A percentile compares a stretch with the other conserved stretches of the same genome.
Evolutionary conservation across 2,797 vertebrate species (phyloP).

Genomic region (Leucoraja ocellata): DNA sequence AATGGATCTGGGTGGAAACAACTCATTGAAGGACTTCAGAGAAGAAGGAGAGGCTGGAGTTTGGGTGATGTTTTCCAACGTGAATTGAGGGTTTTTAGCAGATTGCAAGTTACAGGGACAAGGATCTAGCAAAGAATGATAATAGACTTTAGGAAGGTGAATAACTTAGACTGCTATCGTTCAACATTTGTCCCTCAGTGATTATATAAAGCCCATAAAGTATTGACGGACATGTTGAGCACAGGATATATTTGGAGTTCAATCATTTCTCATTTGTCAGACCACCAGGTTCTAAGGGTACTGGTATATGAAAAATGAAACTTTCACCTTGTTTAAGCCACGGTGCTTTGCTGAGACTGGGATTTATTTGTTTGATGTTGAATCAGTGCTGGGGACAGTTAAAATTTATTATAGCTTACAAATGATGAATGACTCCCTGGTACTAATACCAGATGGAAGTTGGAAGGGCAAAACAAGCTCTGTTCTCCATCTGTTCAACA

Average conservation of each 20-base stretch:
- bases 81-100: not conserved
- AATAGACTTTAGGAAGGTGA: not conserved
- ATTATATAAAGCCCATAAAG: constrained; percentile 12
- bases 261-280: constrained; percentile 20
- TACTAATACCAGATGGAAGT: constrained; percentile 35
- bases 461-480: constrained; percentile 19
- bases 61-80: not conserved
- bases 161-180: not conserved
- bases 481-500: constrained; percentile 37
- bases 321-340: constrained; percentile 34
- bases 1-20: not conserved
- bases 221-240: too few relatives aligned
- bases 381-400: constrained; percentile 31
- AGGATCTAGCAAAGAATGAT: not conserved
- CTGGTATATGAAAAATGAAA: constrained; percentile 15
- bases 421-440: constrained; percentile 20
- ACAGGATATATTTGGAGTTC: not conserved
- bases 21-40: not conserved
- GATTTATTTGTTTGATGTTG: constrained; percentile 36
- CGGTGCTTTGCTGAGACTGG: constrained; percentile 23
- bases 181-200: not conserved
- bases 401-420: constrained; percentile 36
- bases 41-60: not conserved
- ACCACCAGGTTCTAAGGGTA: constrained; percentile 24
- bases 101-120: too few relatives aligned